Evolutionary conservation across 2,888 invertebrate genomes (phyloP).

Genomic region (Minunthozetes semirufus): DNA sequence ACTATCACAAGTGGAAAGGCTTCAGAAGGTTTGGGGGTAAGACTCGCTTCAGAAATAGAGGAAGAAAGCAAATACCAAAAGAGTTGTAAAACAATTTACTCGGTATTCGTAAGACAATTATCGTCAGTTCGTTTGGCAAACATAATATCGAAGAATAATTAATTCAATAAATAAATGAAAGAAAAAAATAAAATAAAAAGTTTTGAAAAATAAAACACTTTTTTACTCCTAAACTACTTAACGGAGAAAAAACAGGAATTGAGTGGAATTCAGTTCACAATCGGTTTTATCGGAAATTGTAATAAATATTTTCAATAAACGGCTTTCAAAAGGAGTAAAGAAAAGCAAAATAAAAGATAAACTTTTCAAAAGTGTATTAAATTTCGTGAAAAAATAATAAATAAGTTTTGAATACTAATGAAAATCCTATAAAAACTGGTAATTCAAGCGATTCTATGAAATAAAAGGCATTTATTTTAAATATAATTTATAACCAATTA

Average conservation of each 20-base stretch:
- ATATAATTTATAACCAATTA: no score
- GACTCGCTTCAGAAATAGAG: no score
- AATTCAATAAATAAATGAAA: not conserved
- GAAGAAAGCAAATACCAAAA: no score
- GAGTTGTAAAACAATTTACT: no score
- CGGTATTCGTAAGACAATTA: not conserved
- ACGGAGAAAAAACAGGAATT: not conserved
- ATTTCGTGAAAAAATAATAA: not conserved
- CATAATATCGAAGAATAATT: not conserved
- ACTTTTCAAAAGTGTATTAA: not conserved
- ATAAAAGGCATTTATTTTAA: no score
- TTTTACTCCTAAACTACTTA: no score
- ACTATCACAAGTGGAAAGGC: not conserved
- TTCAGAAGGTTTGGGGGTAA: not conserved
- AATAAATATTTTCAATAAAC: not conserved
- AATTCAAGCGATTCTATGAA: no score
- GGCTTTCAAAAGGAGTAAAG: not conserved
- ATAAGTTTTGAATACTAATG: no score
- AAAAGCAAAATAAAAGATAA: not conserved
- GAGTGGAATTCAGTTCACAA: not conserved
- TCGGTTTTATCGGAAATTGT: not conserved
- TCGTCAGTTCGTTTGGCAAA: not conserved
- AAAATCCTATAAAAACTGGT: no score
- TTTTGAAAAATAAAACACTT: not conserved
- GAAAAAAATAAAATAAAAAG: not conserved